Conservation (phyloP, 2,797 vertebrate genomes). For the Sphenopsis melanotis region DNA sequence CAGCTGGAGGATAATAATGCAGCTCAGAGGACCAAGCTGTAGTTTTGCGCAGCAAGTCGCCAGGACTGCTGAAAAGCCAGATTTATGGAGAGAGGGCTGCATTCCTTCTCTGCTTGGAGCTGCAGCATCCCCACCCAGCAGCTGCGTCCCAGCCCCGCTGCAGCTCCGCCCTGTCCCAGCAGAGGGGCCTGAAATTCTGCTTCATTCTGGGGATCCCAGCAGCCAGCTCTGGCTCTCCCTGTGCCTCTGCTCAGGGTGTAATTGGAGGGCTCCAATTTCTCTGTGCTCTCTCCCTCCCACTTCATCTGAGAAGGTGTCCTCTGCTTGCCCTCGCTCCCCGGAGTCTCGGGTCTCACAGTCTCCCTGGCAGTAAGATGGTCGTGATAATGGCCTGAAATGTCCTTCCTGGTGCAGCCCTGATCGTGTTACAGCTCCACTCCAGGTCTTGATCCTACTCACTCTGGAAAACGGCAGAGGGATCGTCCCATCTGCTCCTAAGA, state of each 20-base stretch:
- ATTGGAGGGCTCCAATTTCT: not conserved
- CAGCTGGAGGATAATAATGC: not conserved
- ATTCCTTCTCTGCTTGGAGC: not conserved
- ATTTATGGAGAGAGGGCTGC: not conserved
- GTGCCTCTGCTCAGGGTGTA: not conserved
- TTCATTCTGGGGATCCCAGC: not conserved
- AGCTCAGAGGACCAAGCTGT: not conserved
- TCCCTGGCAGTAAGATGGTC: not conserved
- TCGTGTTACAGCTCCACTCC: not conserved
- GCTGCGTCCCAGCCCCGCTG: not conserved
- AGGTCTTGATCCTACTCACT: not conserved
- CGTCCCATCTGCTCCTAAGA: not conserved
- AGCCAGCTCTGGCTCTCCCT: not conserved
- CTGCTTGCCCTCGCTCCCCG: not conserved
- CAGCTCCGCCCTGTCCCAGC: not conserved
- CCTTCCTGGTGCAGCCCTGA: not conserved
- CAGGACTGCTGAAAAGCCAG: not conserved
- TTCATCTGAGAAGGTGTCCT: not conserved
- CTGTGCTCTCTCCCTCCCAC: not conserved
- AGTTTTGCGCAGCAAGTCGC: not conserved
- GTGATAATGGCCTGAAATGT: not conserved
- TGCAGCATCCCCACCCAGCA: constrained; percentile 39
- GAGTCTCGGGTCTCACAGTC: not conserved
- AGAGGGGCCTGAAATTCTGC: not conserved
- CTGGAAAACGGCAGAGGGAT: not conserved